Evolutionary conservation across 2,797 vertebrate genomes (phyloP).

Genomic region (Trachops cirrhosus): DNA sequence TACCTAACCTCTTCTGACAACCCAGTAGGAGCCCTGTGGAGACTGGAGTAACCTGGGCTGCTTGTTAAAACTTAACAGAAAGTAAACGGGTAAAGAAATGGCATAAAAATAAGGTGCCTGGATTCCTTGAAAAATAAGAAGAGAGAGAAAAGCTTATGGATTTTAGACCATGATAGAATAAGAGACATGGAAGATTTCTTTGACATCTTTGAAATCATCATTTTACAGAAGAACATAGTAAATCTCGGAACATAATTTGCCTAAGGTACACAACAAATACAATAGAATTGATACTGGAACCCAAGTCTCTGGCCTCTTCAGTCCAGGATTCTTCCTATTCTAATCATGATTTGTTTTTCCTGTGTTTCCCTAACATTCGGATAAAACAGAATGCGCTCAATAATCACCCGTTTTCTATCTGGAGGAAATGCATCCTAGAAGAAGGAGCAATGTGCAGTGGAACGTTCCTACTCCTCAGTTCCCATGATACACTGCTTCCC

Average conservation of each 20-base stretch:
- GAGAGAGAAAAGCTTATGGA: not conserved
- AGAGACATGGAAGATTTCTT: not conserved
- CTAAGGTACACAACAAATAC: not conserved
- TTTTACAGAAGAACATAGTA: not conserved
- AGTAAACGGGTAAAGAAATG: not conserved
- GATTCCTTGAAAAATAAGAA: not conserved
- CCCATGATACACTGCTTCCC: not conserved
- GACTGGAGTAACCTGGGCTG: not conserved
- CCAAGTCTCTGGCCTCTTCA: not conserved
- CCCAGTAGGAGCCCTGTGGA: not conserved
- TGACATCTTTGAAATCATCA: not conserved
- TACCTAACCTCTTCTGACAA: not conserved
- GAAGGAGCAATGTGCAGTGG: not conserved
- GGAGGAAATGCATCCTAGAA: not conserved
- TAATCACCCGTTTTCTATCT: not conserved
- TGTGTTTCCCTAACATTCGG: not conserved
- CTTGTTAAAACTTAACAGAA: not conserved
- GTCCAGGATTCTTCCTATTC: not conserved
- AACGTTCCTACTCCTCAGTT: not conserved
- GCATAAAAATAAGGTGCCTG: not conserved
- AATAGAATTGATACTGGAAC: not conserved
- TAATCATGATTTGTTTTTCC: not conserved
- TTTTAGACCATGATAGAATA: not conserved
- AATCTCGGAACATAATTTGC: not conserved
- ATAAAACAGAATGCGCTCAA: not conserved